These are phyloP conservation scores for Mormyrus proboscirostris DNA, from an alignment of 2,797 vertebrate genomes.

Conservation along the genomic window DNA sequence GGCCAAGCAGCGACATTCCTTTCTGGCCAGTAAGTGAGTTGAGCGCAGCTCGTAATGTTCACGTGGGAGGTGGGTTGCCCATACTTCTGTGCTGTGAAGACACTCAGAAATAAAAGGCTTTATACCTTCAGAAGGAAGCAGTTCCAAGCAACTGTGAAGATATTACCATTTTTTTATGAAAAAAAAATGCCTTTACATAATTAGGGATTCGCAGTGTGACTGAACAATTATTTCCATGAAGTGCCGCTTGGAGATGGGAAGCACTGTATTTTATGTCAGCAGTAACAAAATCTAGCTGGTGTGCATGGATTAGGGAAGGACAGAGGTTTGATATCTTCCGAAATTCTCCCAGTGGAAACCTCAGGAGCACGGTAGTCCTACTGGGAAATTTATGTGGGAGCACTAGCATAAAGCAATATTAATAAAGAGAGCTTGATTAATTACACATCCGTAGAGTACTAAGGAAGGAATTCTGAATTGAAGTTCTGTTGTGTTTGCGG, in stretches of 20 bases:
- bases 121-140: neutral
- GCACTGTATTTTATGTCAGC: neutral
- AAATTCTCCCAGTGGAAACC: neutral
- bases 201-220: neutral
- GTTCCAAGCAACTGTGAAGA: neutral
- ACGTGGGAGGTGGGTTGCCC: neutral
- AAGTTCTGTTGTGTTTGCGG: neutral
- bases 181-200: slow-evolving; percentile 2
- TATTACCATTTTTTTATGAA: neutral
- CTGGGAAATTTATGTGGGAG: neutral
- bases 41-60: neutral
- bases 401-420: neutral
- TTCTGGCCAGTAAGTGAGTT: neutral
- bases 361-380: neutral
- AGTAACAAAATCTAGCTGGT: neutral
- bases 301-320: neutral
- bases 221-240: neutral
- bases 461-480: neutral
- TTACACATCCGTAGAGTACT: neutral
- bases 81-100: neutral
- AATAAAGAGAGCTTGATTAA: neutral
- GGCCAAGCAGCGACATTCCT: neutral
- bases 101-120: neutral
- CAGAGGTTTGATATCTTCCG: neutral
- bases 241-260: neutral